These are phyloP conservation scores for Calameuta idolon DNA, from an alignment of 2,888 invertebrate genomes.

Conservation along the genomic window DNA sequence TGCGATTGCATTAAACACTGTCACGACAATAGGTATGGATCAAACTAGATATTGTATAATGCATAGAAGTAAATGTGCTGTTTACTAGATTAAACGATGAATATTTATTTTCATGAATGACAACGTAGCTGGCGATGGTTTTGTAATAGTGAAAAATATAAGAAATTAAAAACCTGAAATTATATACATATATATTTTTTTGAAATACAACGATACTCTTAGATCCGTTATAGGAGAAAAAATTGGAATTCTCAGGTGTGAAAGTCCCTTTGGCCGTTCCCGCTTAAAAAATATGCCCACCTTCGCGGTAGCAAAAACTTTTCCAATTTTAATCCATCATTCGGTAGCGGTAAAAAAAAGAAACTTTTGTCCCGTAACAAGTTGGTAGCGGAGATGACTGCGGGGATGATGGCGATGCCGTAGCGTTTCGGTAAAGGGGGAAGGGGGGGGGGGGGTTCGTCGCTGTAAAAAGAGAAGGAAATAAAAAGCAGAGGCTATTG, in stretches of 20 bases:
- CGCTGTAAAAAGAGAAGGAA: conserved; percentile 22
- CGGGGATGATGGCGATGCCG: background rate
- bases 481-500: conserved; percentile 5
- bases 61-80: no score
- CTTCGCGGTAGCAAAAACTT: conserved; percentile 47
- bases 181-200: background rate
- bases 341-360: conserved; percentile 41
- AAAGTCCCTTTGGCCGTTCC: background rate
- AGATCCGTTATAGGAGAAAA: background rate
- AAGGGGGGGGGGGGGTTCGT: background rate
- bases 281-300: conserved; percentile 1
- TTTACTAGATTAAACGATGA: background rate
- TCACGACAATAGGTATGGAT: background rate
- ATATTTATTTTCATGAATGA: background rate
- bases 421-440: background rate
- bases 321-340: conserved; percentile 58
- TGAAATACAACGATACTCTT: background rate
- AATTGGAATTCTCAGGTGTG: background rate
- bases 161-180: background rate
- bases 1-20: background rate
- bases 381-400: conserved; percentile 30
- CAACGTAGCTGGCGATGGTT: no score
- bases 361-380: conserved; percentile 51
- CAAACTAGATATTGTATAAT: no score
- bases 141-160: background rate